Base-by-base conservation (phyloP, 2,797 vertebrate genomes). In the Gymnopithys bicolor region DNA sequence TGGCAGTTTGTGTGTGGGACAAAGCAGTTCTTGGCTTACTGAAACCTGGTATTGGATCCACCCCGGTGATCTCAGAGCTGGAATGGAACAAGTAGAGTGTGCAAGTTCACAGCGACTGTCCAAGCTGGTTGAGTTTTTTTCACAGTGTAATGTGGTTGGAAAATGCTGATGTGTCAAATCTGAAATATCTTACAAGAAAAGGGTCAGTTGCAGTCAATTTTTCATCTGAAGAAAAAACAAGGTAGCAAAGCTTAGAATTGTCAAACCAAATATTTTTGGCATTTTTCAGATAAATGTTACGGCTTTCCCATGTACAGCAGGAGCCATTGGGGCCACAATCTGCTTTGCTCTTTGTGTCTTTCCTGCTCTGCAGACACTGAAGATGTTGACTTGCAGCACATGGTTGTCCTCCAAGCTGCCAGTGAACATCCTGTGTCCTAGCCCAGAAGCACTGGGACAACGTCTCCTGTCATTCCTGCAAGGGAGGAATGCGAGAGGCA, bases 91-190 rank as follows among this genome's bases (percentile, higher is more conserved):
- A 63, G 59, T 32, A 87, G 35, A 73, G 49, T 53, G 56, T 23
- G 30, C 35, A 87, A 84, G 67, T 70, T 95, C 84, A 70, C 10
- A 84, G 68, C 2, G 4, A 74, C 63, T 80, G 45, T 83, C 68
- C 87, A 83, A 80, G 33, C 7, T 64, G 33, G 56, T 81, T 74
- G 79, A 87, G 39, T 15, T 75, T 83, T 87, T 87, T 87, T 91
- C 28, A 2, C 46, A 85, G 83, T 7, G 48, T 85, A 45, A 75
- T 92, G 87, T 87, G 87, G 89, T 74, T 91, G 93, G 87, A 93
- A 96, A 96, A 87, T 80, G 87, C 64, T 91, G 70, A 92, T 77
- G 24, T 75, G 60, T 89, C 56, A 74, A 83, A 85, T 87, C 33
- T 85, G 87, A 93, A 87, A 39, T 3, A 9, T 23, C 41, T 83